A percentile compares a stretch with the other conserved stretches of the same genome.
phyloP scores from a whole-genome alignment of 1,140 invertebrate species.

The Procambarus virginalis region DNA sequence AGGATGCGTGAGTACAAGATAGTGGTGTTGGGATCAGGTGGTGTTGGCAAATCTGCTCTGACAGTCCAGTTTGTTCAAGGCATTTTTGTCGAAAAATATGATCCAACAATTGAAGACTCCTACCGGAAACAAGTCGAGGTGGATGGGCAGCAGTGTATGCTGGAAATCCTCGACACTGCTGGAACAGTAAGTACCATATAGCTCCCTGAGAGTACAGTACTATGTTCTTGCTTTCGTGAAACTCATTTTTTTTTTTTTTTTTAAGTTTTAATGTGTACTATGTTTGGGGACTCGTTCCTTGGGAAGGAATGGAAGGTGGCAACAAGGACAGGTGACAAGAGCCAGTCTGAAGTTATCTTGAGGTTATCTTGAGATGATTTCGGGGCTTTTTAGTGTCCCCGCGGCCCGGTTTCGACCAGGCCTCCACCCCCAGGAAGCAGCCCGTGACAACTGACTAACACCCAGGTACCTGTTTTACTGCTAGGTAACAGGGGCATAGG shows the following conservation, averaged over 20 bases:
- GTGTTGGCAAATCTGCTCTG: constrained; percentile 98
- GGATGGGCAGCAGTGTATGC: constrained; percentile 97
- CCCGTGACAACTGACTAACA: too few relatives aligned
- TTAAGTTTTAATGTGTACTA: not conserved
- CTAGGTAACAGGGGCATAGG: too few relatives aligned
- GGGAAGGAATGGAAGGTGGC: too few relatives aligned
- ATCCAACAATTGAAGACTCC: constrained; percentile 99
- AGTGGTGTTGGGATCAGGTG: constrained; percentile 98
- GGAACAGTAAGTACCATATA: constrained; percentile 82
- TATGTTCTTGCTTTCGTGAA: not conserved
- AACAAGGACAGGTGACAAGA: too few relatives aligned
- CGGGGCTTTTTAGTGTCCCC: too few relatives aligned
- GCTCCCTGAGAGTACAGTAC: not conserved
- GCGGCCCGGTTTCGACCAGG: too few relatives aligned
- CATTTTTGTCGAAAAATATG: constrained; percentile 99
- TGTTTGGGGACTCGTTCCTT: not conserved
- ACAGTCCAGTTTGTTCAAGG: constrained; percentile 99
- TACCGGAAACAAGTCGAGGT: constrained; percentile 98
- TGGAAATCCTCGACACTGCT: constrained; percentile 99
- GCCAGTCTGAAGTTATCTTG: too few relatives aligned
- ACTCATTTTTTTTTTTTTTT: not conserved
- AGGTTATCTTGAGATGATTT: too few relatives aligned
- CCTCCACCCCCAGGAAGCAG: too few relatives aligned
- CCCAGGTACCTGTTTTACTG: too few relatives aligned
- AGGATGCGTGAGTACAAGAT: constrained; percentile 99